Evolutionary conservation across 2,113 vertebrate genomes (phyloP), one percentile per base, ranked within the genome.

Genomic region (Piliocolobus tephrosceles): DNA sequence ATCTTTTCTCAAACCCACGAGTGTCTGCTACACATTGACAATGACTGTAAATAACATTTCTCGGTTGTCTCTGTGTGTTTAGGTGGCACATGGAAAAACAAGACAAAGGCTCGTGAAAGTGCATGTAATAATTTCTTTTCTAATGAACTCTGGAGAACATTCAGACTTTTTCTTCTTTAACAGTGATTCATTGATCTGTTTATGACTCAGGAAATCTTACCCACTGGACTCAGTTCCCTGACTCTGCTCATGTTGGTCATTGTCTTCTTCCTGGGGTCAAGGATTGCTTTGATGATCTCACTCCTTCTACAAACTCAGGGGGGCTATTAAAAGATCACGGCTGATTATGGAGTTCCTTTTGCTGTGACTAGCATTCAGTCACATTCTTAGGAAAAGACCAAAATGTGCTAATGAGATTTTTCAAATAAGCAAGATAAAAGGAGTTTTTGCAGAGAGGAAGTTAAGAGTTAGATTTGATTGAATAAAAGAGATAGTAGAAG

Each of bases 401-500:
- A 96, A 98, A 97, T 94, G 97, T 98, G 98, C 61, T 98, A 98
- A 98, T 98, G 95, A 98, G 96, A 32, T 97, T 97, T 90, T 50
- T 35, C n/a, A 32, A 32, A 3, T 0, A 72, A 66, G 66, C 47
- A 72, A 98, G 96, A 97, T 94, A 70, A 98, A 98, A 98, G 84
- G 88, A 2, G n/a, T 40, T 66, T 96, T 96, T 96, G 30, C 57
- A 95, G 93, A 96, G 98, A 86, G 72, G 80, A 82, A 97, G 78
- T 45, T 89, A 76, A 81, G 83, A 96, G 30, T 94, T 96, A 97
- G 95, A 84, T 91, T 91, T 97, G 12, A 14, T 6, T 94, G 91
- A 97, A 95, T 55, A 76, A 96, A 96, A 91, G 43, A 45, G 94
- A 35, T 20, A 90, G 75, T n/a, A 92, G 38, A 73, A 73, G 96